Conservation (phyloP, 2,113 vertebrate species). For the Labrus mixtus region DNA sequence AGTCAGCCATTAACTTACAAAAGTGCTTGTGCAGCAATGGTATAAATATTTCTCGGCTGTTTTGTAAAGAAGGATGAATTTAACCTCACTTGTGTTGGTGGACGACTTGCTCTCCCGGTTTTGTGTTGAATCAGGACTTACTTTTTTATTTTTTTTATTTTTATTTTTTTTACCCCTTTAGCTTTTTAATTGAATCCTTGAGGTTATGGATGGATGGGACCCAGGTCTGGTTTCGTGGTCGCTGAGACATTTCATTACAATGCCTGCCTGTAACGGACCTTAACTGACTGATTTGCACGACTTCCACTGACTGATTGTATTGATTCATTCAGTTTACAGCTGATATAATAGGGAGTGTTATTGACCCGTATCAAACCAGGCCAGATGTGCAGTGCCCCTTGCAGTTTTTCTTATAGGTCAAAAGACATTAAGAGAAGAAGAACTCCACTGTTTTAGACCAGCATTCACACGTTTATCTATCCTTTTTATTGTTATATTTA, state of each 20-base stretch:
- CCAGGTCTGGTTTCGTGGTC: slow-evolving; percentile 54
- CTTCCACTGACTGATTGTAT: slow-evolving; percentile 71
- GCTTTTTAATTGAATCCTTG: slow-evolving; percentile 77
- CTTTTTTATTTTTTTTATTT: slow-evolving; percentile 48
- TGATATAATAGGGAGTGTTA: slow-evolving; percentile 67
- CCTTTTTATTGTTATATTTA: slow-evolving; percentile 21
- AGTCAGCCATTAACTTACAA: slow-evolving; percentile 75
- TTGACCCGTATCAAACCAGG: slow-evolving; percentile 60
- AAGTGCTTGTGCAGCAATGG: slow-evolving; percentile 75
- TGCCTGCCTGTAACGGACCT: slow-evolving; percentile 61
- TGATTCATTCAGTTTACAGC: slow-evolving; percentile 71
- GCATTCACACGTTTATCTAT: not conserved
- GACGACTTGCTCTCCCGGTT: slow-evolving; percentile 48
- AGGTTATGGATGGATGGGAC: slow-evolving; percentile 66
- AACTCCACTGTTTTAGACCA: slow-evolving; percentile 2
- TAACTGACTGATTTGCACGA: slow-evolving; percentile 67
- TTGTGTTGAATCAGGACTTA: slow-evolving; percentile 55
- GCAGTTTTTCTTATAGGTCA: slow-evolving; percentile 1
- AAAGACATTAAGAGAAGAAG: not conserved
- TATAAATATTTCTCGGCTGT: slow-evolving; percentile 64
- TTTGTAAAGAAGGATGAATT: slow-evolving; percentile 68
- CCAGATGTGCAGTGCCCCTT: slow-evolving; percentile 45
- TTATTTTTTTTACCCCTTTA: slow-evolving; percentile 15
- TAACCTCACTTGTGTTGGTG: slow-evolving; percentile 50
- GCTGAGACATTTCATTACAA: slow-evolving; percentile 60